Conservation (phyloP, 2,888 invertebrate genomes). For the Myopa tessellatipennis region DNA sequence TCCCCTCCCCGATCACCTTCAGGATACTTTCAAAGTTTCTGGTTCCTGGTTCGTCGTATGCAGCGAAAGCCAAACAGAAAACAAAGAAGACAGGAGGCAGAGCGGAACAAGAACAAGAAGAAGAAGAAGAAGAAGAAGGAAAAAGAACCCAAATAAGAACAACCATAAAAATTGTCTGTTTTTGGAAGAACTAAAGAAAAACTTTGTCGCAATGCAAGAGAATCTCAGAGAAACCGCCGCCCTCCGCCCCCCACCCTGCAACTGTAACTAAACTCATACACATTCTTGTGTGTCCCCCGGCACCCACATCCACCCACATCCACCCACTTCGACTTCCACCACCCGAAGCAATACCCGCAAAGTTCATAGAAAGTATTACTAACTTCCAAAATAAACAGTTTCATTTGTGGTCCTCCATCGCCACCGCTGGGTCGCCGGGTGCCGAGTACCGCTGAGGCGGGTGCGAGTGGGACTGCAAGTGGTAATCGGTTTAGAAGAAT, state of each 20-base stretch:
- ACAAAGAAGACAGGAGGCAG: neutral
- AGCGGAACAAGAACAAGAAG: neutral
- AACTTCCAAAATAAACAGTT: conserved; percentile 34
- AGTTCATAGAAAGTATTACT: conserved; percentile 25
- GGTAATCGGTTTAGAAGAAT: conserved; percentile 13
- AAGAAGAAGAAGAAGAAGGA: conserved; percentile 6
- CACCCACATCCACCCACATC: neutral
- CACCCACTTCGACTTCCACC: neutral
- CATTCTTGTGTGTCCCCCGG: conserved; percentile 5
- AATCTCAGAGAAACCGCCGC: neutral
- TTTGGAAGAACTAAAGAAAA: conserved; percentile 27
- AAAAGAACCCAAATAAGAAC: neutral
- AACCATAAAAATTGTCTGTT: conserved; percentile 19
- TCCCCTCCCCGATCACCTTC: neutral
- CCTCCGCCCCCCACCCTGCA: no score
- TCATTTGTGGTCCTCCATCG: conserved; percentile 9
- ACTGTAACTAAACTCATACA: neutral
- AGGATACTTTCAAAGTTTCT: conserved; percentile 20
- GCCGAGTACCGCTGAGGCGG: neutral
- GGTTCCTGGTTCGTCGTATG: neutral
- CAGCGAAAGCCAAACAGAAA: conserved; percentile 10
- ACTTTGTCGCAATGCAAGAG: conserved; percentile 32
- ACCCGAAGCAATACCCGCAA: neutral
- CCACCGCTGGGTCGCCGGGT: neutral
- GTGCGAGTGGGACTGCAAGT: neutral